phyloP scores from a whole-genome alignment of 2,797 vertebrate species.

The Rhinoraja longicauda region DNA sequence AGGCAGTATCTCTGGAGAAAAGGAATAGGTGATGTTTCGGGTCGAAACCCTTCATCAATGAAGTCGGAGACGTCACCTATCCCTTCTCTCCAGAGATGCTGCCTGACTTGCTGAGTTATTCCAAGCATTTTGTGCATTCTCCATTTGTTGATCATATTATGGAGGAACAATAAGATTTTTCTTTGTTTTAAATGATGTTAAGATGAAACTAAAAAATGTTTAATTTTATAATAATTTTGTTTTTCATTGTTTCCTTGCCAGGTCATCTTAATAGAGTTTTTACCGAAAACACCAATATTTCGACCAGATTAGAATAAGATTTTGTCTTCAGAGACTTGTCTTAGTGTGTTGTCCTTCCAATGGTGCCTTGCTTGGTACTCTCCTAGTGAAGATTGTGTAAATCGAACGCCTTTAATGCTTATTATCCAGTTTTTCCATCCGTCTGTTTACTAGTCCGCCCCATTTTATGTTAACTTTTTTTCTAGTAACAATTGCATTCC shows the following conservation, averaged over 20 bases:
- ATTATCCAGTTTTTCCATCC: conserved; percentile 40
- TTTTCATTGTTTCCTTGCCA: conserved; percentile 57
- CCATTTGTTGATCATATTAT: conserved; percentile 38
- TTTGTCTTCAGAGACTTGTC: conserved; percentile 65
- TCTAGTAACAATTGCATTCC: conserved; percentile 18
- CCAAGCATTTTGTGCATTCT: conserved; percentile 43
- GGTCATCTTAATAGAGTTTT: conserved; percentile 99
- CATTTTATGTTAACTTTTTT: background rate
- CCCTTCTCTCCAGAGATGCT: too few relatives aligned
- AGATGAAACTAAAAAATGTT: background rate
- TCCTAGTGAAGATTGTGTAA: conserved; percentile 58
- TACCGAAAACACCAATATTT: conserved; percentile 99
- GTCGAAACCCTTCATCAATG: too few relatives aligned
- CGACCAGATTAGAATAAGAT: conserved; percentile 82
- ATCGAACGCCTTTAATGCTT: conserved; percentile 65
- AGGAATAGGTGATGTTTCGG: too few relatives aligned
- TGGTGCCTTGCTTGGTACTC: conserved; percentile 83
- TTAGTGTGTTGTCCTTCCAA: conserved; percentile 70
- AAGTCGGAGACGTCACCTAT: too few relatives aligned
- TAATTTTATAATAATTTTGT: conserved; percentile 3
- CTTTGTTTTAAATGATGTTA: conserved; percentile 46
- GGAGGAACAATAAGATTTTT: too few relatives aligned
- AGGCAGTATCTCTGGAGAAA: too few relatives aligned
- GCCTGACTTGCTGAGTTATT: too few relatives aligned
- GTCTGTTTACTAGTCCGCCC: background rate